These are phyloP conservation scores for Porites rus DNA, from an alignment of 92 coral and sea anemone species.

Conservation along the genomic window DNA sequence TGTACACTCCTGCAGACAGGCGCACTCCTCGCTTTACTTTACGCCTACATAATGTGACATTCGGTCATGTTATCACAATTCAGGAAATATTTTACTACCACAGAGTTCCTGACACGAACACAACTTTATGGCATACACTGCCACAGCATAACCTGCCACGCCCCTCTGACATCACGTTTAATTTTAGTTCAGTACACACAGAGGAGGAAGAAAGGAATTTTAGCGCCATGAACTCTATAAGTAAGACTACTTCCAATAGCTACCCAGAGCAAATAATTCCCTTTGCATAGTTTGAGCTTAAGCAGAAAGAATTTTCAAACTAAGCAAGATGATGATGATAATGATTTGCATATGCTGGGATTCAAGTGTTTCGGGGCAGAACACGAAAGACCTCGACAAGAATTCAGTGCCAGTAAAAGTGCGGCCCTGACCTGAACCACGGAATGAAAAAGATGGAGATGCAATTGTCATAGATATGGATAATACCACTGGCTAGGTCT, in stretches of 20 bases:
- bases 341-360: slow-evolving; percentile 47
- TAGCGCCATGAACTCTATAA: slow-evolving; percentile 20
- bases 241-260: slow-evolving; percentile 25
- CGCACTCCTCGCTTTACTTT: slow-evolving; percentile 30
- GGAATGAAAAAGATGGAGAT: slow-evolving; percentile 56
- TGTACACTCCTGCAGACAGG: slow-evolving; percentile 21
- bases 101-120: not conserved
- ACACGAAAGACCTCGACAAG: slow-evolving; percentile 46
- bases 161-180: slow-evolving; percentile 5
- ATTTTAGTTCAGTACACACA: slow-evolving; percentile 14
- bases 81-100: slow-evolving; percentile 1
- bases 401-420: slow-evolving; percentile 6
- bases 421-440: slow-evolving; percentile 50
- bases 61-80: slow-evolving; percentile 11
- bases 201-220: slow-evolving; percentile 31
- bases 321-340: slow-evolving; percentile 15
- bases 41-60: slow-evolving; percentile 36
- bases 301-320: slow-evolving; percentile 32
- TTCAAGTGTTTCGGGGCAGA: slow-evolving; percentile 68
- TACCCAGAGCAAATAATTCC: slow-evolving; percentile 32
- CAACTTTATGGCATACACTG: slow-evolving; percentile 27
- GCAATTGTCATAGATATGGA: slow-evolving; percentile 53
- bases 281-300: slow-evolving; percentile 18
- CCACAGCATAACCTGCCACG: not conserved
- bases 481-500: slow-evolving; percentile 42